phyloP scores from a whole-genome alignment of 2,888 invertebrate genomes.

The Amaurobius ferox region DNA sequence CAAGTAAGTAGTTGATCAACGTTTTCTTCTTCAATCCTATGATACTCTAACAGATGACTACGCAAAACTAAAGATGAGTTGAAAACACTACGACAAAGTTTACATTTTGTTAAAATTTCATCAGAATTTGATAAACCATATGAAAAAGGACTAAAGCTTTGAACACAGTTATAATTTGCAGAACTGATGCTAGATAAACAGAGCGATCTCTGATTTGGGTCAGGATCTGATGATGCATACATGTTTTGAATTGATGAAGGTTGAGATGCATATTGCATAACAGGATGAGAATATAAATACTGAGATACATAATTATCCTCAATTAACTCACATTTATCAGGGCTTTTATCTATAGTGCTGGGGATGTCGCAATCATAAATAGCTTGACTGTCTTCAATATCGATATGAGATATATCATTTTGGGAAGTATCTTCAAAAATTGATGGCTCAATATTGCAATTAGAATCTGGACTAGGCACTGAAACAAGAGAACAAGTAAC shows the following conservation, averaged over 20 bases:
- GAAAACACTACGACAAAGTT: slow-evolving; percentile 69
- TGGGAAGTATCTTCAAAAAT: slow-evolving; percentile 27
- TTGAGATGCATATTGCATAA: slow-evolving; percentile 49
- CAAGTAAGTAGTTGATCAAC: slow-evolving; percentile 57
- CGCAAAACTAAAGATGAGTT: slow-evolving; percentile 45
- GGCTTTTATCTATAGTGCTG: slow-evolving; percentile 45
- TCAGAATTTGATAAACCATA: slow-evolving; percentile 50
- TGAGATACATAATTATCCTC: slow-evolving; percentile 66
- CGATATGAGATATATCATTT: slow-evolving; percentile 48
- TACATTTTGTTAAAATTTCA: slow-evolving; percentile 61
- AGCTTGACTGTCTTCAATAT: slow-evolving; percentile 55
- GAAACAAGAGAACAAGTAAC: slow-evolving; percentile 21
- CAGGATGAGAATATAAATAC: slow-evolving; percentile 57
- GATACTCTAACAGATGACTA: slow-evolving; percentile 70
- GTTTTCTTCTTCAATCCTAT: slow-evolving; percentile 72
- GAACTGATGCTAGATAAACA: slow-evolving; percentile 44
- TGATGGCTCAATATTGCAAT: slow-evolving; percentile 20
- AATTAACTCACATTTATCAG: slow-evolving; percentile 57
- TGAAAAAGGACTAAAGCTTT: slow-evolving; percentile 42
- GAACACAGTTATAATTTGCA: slow-evolving; percentile 50
- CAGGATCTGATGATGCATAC: slow-evolving; percentile 40
- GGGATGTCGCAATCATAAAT: slow-evolving; percentile 59
- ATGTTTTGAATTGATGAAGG: slow-evolving; percentile 52
- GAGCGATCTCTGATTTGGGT: slow-evolving; percentile 27
- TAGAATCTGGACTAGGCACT: slow-evolving; percentile 23